phyloP scores from a whole-genome alignment of 2,888 invertebrate species.

The Cheilosia impressa region DNA sequence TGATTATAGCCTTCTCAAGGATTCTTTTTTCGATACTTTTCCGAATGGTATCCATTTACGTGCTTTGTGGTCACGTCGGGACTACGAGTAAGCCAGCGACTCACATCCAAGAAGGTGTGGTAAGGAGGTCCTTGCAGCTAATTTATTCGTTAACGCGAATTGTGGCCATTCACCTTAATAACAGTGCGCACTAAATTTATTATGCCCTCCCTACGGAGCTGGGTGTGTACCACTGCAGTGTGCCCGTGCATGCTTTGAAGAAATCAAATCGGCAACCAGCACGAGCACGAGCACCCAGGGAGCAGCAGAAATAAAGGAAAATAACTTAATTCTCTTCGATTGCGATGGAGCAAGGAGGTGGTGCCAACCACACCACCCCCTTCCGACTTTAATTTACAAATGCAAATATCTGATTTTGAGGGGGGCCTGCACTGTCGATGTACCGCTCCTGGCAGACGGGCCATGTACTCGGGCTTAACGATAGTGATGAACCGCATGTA shows the following conservation, averaged over 20 bases:
- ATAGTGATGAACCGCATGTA: conserved; percentile 62
- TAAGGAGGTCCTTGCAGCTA: conserved; percentile 60
- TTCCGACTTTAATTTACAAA: conserved; percentile 75
- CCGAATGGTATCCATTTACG: not conserved
- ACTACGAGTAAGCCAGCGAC: not conserved
- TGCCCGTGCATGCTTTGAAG: conserved; percentile 56
- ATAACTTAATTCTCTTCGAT: conserved; percentile 73
- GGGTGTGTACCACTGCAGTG: conserved; percentile 30
- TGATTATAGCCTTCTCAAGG: conserved; percentile 57
- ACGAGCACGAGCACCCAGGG: conserved; percentile 1
- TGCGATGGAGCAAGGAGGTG: conserved; percentile 23
- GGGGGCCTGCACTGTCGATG: conserved; percentile 41
- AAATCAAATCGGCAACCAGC: conserved; percentile 55
- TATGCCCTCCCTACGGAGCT: conserved; percentile 27
- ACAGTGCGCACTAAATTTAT: conserved; percentile 70
- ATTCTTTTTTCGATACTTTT: conserved; percentile 37
- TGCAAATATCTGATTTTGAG: conserved; percentile 71
- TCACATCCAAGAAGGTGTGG: conserved; percentile 46
- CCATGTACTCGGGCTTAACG: conserved; percentile 52
- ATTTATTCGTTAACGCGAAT: conserved; percentile 74
- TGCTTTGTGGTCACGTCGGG: conserved; percentile 24
- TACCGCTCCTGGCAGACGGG: conserved; percentile 21
- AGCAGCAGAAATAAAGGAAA: conserved; percentile 54
- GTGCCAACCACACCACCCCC: conserved; percentile 34
- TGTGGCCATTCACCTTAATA: conserved; percentile 75